These are phyloP conservation scores for Zelleria hepariella DNA, from an alignment of 2,888 invertebrate genomes.

Conservation along the genomic window DNA sequence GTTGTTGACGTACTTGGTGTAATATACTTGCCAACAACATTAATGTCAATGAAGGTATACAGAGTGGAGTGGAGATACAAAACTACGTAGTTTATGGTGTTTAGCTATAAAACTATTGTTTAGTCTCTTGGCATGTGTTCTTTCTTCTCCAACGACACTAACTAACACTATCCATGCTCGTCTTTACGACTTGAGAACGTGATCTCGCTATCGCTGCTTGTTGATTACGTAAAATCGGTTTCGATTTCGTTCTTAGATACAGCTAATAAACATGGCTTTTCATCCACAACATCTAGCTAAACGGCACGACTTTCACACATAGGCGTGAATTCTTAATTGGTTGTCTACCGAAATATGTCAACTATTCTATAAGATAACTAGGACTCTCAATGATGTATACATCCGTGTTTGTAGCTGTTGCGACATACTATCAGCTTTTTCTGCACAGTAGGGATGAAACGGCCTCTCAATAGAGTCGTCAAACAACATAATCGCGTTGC, in stretches of 20 bases:
- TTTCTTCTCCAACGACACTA: conserved; percentile 2
- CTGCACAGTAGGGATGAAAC: too few species aligned
- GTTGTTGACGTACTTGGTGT: too few species aligned
- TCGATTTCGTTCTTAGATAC: not conserved
- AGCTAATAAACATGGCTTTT: not conserved
- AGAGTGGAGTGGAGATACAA: not conserved
- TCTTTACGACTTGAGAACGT: conserved; percentile 12
- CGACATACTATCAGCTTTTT: too few species aligned
- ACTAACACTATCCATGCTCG: conserved; percentile 5
- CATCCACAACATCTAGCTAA: not conserved
- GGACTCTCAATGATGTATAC: too few species aligned
- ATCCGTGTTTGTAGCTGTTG: too few species aligned
- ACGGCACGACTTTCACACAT: not conserved
- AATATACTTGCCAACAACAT: too few species aligned
- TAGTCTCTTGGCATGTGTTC: not conserved
- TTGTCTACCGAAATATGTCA: not conserved
- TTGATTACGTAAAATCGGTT: conserved; percentile 13
- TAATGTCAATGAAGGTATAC: too few species aligned
- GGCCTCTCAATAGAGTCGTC: not conserved
- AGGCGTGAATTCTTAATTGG: not conserved
- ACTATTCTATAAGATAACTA: not conserved
- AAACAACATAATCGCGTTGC: not conserved
- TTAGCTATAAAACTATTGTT: not conserved
- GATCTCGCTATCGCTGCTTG: conserved; percentile 11
- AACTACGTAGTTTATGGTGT: not conserved